phyloP scores from a whole-genome alignment of 2,888 invertebrate genomes.

The Pseudococcus jackbeardsleyi region DNA sequence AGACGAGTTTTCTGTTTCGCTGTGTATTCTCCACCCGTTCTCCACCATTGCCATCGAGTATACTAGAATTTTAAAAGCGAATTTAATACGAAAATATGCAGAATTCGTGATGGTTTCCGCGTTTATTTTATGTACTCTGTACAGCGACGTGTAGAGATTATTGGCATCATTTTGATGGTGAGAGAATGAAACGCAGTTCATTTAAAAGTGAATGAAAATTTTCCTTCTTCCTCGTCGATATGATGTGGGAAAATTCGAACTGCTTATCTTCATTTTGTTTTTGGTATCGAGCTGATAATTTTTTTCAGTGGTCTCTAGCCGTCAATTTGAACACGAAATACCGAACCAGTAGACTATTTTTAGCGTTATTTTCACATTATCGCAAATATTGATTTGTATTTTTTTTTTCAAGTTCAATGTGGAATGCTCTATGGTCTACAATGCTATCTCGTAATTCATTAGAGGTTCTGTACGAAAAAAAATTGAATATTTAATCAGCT shows the following conservation, averaged over 20 bases:
- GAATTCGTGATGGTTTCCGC: background rate
- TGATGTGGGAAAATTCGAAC: too few relatives aligned
- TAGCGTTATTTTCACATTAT: background rate
- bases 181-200: background rate
- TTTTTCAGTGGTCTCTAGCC: too few relatives aligned
- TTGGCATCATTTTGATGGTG: background rate
- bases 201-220: background rate
- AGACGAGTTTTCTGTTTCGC: constrained; percentile 8
- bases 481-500: constrained; percentile 1
- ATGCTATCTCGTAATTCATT: background rate
- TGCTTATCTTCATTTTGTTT: too few relatives aligned
- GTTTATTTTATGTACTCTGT: background rate
- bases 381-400: background rate
- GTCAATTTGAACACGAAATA: too few relatives aligned
- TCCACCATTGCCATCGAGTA: background rate
- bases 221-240: background rate
- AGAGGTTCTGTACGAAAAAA: background rate
- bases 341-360: background rate
- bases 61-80: background rate
- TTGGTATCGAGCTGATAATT: too few relatives aligned
- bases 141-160: background rate
- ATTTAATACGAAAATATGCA: background rate
- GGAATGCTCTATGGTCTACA: background rate
- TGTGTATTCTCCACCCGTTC: background rate
- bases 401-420: background rate